Evolutionary conservation across 2,888 invertebrate species (phyloP).

Genomic region (Microdon myrmicae): DNA sequence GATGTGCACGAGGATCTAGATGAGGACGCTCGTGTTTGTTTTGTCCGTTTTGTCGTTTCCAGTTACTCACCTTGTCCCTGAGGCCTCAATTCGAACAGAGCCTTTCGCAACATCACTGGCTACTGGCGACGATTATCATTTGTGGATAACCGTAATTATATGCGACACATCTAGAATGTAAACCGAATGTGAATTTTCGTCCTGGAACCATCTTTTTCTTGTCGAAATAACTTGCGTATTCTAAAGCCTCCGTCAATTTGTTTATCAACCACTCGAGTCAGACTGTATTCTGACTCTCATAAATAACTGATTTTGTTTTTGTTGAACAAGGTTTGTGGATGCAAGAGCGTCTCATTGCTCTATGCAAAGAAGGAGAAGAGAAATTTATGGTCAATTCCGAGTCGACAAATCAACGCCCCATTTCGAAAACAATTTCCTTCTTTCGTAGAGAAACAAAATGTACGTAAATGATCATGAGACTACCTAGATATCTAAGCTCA

Average conservation of each 20-base stretch:
- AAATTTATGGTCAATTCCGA: slow-evolving; percentile 44
- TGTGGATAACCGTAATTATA: slow-evolving; percentile 14
- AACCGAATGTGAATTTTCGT: neutral
- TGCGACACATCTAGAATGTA: slow-evolving; percentile 13
- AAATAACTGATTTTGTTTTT: slow-evolving; percentile 39
- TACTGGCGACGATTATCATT: neutral
- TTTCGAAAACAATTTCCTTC: slow-evolving; percentile 47
- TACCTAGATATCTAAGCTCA: neutral
- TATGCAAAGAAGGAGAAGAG: slow-evolving; percentile 39
- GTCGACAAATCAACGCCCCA: slow-evolving; percentile 51
- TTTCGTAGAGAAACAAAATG: slow-evolving; percentile 4
- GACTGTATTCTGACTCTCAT: slow-evolving; percentile 42
- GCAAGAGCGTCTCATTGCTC: slow-evolving; percentile 43
- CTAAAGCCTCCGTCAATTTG: slow-evolving; percentile 31
- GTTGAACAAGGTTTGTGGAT: slow-evolving; percentile 22
- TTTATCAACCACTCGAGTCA: slow-evolving; percentile 38
- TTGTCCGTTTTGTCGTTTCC: neutral
- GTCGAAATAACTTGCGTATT: neutral
- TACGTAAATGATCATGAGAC: slow-evolving; percentile 1
- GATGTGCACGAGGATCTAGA: slow-evolving; percentile 9
- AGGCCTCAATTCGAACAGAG: slow-evolving; percentile 3
- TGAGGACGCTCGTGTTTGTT: slow-evolving; percentile 13
- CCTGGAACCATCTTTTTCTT: neutral
- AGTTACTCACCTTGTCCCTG: slow-evolving; percentile 11
- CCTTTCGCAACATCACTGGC: neutral